Evolutionary conservation across 1,140 invertebrate species (phyloP), one percentile per base, ranked within the genome.

Genomic region (Pseudoatta argentina): DNA sequence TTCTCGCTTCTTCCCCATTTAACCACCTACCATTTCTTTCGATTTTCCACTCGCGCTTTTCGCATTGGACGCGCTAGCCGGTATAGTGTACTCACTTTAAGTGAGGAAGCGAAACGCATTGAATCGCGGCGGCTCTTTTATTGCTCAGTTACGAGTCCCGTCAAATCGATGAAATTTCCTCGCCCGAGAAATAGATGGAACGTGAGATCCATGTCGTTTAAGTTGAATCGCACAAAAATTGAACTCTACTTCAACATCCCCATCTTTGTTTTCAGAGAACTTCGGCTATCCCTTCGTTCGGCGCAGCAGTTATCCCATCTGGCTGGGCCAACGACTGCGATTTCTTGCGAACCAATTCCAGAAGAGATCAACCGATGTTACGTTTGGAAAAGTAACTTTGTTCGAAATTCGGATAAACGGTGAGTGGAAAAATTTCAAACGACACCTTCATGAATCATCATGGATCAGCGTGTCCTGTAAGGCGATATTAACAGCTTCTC

Each of bases 201-300:
- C 51, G 66, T 51, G 79, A 75, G 55, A 83, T 83, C 69, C 39
- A 27, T 39, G 69, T 44, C 69, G 44, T 73, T 83, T 83, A 75
- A 83, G 55, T 51, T 61, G 53, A 82, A 83, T 83, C 69, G 69
- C 79, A 53, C 39, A 75, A 83, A 75, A 83, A 86, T 78, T 53
- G 18, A 86, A 71, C 55, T 53, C 64, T 55, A 24, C 67, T 59
- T 87, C 21, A n/a, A n/a, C 53, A 48, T 83, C 72, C 78, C 59
- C 75, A 18, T 69, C 86, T 55, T 67, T 78, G 18, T 75, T 78
- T 81, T 72, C 48, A 18, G 16, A 12, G 63, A 76, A 34, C 57
- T 79, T 69, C 16, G 59, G 57, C 12, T 64, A 55, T 85, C 55
- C 59, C 55, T 81, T 85, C 69, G 48, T 55, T 53, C 48, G 64